Evolutionary conservation across 2,888 invertebrate genomes (phyloP), one percentile per base, ranked within the genome.

Genomic region (Cerceris ruficornis): DNA sequence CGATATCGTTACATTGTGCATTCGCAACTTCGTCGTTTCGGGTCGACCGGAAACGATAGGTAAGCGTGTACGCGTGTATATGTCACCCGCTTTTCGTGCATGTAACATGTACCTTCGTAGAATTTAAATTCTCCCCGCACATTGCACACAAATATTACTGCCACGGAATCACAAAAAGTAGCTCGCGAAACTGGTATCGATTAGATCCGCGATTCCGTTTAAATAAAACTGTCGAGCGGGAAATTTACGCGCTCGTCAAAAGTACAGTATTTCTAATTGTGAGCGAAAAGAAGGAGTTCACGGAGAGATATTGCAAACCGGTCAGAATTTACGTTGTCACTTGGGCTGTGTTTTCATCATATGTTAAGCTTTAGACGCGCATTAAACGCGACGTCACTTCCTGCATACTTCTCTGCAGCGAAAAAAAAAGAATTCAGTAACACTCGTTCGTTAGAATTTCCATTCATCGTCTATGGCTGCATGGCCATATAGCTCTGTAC

Each of bases 281-380:
- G 28, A 28, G 28, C 4, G 4, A 28, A 28, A 28, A 28, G 43
- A 59, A 57, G 28, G 4, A 28, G 28, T 28, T 55, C 46, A 43
- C 43, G 11, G 28, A n/a, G 55, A 55, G 68, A 59, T 68, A 72
- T 59, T 67, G 71, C 67, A 8, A 46, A 11, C 11, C 46, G 28
- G 46, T 46, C 13, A 5, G 28, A 1, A 28, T 28, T 4, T 28
- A 46, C 13, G 46, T 8, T 5, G 13, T 2, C 46, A 13, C 9
- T 13, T 8, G 2, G 13, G 8, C 13, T 13, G 28, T 28, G 28
- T 28, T 28, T 28, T 28, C 28, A 28, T 28, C 2, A 28, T 28
- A 28, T 28, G 28, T 28, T 28, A 28, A 28, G 28, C 28, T 28
- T 2, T 28, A 28, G 28, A 28, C 28, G 28, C 28, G 28, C 4